phyloP scores from a whole-genome alignment of 37 sponge, comb jelly and placozoan species.

The Petrosia ficiformis region DNA sequence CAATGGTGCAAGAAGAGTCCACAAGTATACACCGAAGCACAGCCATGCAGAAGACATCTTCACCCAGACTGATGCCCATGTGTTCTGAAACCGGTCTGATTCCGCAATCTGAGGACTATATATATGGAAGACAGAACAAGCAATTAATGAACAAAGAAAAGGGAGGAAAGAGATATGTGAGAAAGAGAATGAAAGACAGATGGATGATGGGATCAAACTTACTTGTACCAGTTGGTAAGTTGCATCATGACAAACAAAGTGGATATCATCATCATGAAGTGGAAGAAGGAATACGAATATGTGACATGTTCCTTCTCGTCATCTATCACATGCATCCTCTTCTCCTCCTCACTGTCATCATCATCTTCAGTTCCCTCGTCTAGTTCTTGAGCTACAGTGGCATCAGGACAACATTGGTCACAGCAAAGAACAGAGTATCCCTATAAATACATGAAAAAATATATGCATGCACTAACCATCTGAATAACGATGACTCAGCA shows the following conservation, averaged over 20 bases:
- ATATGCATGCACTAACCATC: conserved; percentile 5
- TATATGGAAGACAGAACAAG: no score
- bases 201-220: conserved; percentile 17
- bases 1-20: conserved; percentile 90
- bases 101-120: conserved; percentile 50
- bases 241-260: conserved; percentile 94
- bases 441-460: conserved; percentile 6
- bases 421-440: conserved; percentile 38
- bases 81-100: conserved; percentile 67
- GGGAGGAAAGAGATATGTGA: background rate
- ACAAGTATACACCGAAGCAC: conserved; percentile 75
- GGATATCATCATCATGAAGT: conserved; percentile 89
- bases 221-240: conserved; percentile 96
- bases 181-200: background rate
- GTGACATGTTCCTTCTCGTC: conserved; percentile 90
- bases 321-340: conserved; percentile 45
- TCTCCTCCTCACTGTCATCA: conserved; percentile 52
- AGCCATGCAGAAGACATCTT: conserved; percentile 79
- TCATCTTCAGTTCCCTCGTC: conserved; percentile 16
- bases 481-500: background rate
- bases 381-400: conserved; percentile 7
- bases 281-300: conserved; percentile 98
- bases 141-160: no score
- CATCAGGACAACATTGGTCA: conserved; percentile 44
- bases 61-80: conserved; percentile 83